A percentile compares a stretch with the other conserved stretches of the same genome.
Conservation (phyloP, 1,140 invertebrate genomes). For the Leptopilina boulardi region DNA sequence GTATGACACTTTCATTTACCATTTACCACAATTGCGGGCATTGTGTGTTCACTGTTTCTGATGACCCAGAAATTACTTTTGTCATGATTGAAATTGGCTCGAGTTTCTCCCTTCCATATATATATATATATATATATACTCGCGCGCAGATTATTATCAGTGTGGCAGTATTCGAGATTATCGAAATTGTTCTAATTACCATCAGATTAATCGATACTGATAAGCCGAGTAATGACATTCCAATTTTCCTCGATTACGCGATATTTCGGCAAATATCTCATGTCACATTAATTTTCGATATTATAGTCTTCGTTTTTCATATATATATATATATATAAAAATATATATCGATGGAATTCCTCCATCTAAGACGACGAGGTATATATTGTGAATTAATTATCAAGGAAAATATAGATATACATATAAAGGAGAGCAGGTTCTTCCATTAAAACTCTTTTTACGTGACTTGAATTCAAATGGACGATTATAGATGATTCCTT, state of each 20-base stretch:
- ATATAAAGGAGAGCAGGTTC: neutral
- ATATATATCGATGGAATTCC: neutral
- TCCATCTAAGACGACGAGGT: neutral
- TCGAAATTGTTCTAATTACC: neutral
- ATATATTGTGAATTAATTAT: conserved; percentile 29
- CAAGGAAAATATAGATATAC: neutral
- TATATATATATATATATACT: too few relatives aligned
- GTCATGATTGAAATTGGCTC: neutral
- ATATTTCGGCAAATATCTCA: neutral
- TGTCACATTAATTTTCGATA: too few relatives aligned
- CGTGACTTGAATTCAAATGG: conserved; percentile 15
- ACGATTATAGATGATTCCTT: conserved; percentile 24
- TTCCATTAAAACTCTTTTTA: conserved; percentile 33
- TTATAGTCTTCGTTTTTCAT: neutral
- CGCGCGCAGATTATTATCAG: neutral
- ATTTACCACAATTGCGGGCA: neutral
- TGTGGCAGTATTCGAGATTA: neutral
- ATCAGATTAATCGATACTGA: conserved; percentile 12
- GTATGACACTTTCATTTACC: conserved; percentile 6
- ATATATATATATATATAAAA: too few relatives aligned
- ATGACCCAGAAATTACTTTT: conserved; percentile 8
- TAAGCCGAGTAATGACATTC: neutral
- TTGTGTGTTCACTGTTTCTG: neutral
- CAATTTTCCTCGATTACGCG: neutral
- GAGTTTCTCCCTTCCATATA: neutral